A percentile compares a stretch with the other conserved stretches of the same genome.
phyloP scores from a whole-genome alignment of 1,140 invertebrate genomes.

The Philotrypesis tridentata region DNA sequence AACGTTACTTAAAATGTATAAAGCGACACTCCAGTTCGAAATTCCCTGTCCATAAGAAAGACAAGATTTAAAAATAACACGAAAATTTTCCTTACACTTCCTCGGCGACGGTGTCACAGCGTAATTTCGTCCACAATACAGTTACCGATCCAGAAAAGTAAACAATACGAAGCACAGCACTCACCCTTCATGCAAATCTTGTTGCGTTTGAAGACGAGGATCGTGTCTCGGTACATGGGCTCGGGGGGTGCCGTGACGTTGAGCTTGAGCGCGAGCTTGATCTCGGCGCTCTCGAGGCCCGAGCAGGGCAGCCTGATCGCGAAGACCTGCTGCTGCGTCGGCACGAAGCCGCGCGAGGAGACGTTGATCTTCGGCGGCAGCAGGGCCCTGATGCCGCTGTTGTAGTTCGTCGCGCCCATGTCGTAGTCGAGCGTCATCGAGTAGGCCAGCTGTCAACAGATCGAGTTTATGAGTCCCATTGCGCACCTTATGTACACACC shows the following conservation, averaged over 20 bases:
- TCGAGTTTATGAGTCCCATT: neutral
- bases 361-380: conserved; percentile 86
- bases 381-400: conserved; percentile 76
- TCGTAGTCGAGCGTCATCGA: conserved; percentile 86
- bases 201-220: conserved; percentile 86
- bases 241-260: conserved; percentile 81
- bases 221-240: conserved; percentile 81
- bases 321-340: conserved; percentile 83
- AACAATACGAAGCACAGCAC: neutral
- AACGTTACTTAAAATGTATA: too few relatives aligned
- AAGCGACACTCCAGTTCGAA: too few relatives aligned
- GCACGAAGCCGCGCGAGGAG: conserved; percentile 83
- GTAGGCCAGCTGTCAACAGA: conserved; percentile 80
- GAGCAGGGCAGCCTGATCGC: conserved; percentile 86
- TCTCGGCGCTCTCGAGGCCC: conserved; percentile 83
- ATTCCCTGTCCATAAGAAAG: too few relatives aligned
- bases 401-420: conserved; percentile 73
- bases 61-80: too few relatives aligned
- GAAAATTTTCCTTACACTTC: too few relatives aligned
- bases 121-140: too few relatives aligned
- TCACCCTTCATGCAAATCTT: conserved; percentile 91
- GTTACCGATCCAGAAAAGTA: too few relatives aligned
- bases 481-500: too few relatives aligned
- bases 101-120: too few relatives aligned
- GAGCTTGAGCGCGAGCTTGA: conserved; percentile 83